Evolutionary conservation across 2,113 vertebrate species (phyloP), one percentile per base, ranked within the genome.

Genomic region (Hystrix brachyura): DNA sequence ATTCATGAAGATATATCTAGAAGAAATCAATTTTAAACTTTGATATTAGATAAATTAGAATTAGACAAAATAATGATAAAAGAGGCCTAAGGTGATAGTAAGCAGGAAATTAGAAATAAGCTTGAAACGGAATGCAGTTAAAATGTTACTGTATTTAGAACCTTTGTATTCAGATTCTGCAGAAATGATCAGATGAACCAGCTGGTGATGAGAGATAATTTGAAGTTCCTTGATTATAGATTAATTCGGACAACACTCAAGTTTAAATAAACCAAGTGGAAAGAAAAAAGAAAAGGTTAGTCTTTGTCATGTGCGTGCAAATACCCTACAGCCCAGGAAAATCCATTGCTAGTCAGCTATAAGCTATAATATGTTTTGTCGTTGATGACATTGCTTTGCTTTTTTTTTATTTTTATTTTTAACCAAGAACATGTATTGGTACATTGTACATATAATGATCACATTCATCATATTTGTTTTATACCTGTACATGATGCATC

Each of bases 1-100:
- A 90, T 91, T 9, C 51, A 79, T 94, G 65, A 74, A 57, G 65
- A 69, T 94, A 32, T 94, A 76, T 91, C 91, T 95, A 46, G 71
- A 95, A 81, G 94, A 74, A 92, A 96, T 67, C 93, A 59, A 84
- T 93, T 94, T 96, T 83, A 94, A 97, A 83, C 51, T 38, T 5
- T 74, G 57, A 27, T 86, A 78, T 83, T 91, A 96, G 82, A 80
- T 93, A 65, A 94, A 18, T 38, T 87, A 43, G 74, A 85, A 90
- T 96, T 96, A 95, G 64, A 89, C 74, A 82, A 7, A 90, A 3
- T 95, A 69, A 62, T 87, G 48, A 38, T 93, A 55, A 94, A 93
- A 90, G 86, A 59, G 27, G 21, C 65, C 65, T 79, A 67, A 79
- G 64, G 29, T 90, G 11, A 85, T 69, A 48, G 48, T 62, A 67